These are phyloP conservation scores for Eilema sororculum DNA, from an alignment of 2,888 invertebrate species.

Conservation along the genomic window DNA sequence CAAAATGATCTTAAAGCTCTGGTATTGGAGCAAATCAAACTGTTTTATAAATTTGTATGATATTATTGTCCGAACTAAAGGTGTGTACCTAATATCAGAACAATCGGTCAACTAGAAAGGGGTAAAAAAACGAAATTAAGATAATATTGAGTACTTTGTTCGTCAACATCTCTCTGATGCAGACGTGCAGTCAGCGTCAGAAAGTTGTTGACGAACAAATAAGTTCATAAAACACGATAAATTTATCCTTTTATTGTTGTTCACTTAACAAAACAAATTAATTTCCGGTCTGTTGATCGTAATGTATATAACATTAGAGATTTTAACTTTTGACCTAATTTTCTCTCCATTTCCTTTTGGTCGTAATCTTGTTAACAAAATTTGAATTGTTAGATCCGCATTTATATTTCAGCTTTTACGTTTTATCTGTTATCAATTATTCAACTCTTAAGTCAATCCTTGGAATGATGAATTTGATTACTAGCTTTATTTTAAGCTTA, in stretches of 20 bases:
- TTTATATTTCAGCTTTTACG: conserved; percentile 4
- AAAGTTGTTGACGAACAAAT: too few relatives aligned
- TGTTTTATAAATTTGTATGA: too few relatives aligned
- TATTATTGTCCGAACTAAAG: too few relatives aligned
- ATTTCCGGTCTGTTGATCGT: neutral
- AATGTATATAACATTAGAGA: conserved; percentile 11
- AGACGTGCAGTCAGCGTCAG: too few relatives aligned
- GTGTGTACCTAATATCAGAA: too few relatives aligned
- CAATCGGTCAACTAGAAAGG: too few relatives aligned
- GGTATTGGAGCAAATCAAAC: too few relatives aligned
- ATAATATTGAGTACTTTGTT: too few relatives aligned
- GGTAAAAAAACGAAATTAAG: too few relatives aligned
- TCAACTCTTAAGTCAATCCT: neutral
- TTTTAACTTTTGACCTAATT: conserved; percentile 7
- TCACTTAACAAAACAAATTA: neutral
- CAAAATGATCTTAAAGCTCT: too few relatives aligned
- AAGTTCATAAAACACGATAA: neutral
- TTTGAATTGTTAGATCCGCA: conserved; percentile 21
- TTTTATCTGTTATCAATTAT: neutral
- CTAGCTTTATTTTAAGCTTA: neutral
- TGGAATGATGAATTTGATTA: conserved; percentile 3
- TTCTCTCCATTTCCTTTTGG: conserved; percentile 5
- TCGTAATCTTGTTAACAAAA: conserved; percentile 22
- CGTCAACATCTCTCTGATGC: too few relatives aligned
- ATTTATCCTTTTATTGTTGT: neutral